phyloP scores from a whole-genome alignment of 2,113 vertebrate genomes.

The Onychostoma macrolepis region DNA sequence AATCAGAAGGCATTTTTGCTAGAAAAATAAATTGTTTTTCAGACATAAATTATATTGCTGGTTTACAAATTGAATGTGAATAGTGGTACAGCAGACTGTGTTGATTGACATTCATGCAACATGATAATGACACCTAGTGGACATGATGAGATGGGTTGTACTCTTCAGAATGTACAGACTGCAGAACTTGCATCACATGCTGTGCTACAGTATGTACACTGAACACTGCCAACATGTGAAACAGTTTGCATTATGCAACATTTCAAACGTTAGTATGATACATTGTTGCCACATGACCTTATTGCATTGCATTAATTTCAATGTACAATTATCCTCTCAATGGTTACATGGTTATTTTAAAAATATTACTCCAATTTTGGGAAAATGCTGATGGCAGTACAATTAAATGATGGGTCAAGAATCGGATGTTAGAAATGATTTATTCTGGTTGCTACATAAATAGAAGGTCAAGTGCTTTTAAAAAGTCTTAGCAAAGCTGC shows the following conservation, averaged over 20 bases:
- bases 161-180: not conserved
- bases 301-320: not conserved
- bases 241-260: not conserved
- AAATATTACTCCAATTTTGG: not conserved
- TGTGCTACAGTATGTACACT: not conserved
- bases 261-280: not conserved
- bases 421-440: not conserved
- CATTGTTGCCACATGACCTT: not conserved
- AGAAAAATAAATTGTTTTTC: not conserved
- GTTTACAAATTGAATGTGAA: not conserved
- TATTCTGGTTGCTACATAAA: not conserved
- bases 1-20: not conserved
- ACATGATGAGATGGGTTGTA: not conserved
- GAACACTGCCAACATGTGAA: not conserved
- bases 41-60: not conserved
- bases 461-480: not conserved
- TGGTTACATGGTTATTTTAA: not conserved
- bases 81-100: not conserved
- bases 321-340: not conserved
- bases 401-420: not conserved
- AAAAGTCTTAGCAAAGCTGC: not conserved
- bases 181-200: not conserved
- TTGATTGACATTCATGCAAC: not conserved
- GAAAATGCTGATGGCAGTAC: not conserved
- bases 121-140: slow-evolving; percentile 36